Percentiles rank a stretch among this genome's conserved stretches.
Evolutionary conservation across 2,797 vertebrate species (phyloP).

Genomic region (Thamnophis elegans): DNA sequence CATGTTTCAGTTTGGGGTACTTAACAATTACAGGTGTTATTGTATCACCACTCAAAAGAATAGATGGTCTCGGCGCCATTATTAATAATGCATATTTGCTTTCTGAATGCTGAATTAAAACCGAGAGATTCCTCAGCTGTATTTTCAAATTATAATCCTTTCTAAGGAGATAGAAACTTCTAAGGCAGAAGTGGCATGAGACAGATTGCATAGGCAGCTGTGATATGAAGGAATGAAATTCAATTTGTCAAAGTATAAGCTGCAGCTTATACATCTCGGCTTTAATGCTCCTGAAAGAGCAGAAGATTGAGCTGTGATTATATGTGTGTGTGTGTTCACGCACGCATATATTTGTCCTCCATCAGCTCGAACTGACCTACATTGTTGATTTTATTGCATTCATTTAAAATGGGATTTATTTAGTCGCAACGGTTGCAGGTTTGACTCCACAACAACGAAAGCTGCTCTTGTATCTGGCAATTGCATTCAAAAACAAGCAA

Average conservation of each 20-base stretch:
- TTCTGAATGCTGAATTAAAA: constrained; percentile 38
- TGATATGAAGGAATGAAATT: constrained; percentile 60
- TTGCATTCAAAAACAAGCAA: not conserved
- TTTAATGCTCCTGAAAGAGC: not conserved
- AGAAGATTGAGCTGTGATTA: not conserved
- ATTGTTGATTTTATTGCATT: constrained; percentile 7
- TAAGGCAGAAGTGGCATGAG: constrained; percentile 37
- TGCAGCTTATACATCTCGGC: constrained; percentile 1
- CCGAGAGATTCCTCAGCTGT: constrained; percentile 40
- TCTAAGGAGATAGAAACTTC: constrained; percentile 54
- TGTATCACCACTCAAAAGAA: constrained; percentile 41
- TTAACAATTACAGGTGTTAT: constrained; percentile 38
- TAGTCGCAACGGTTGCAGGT: not conserved
- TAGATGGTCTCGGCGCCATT: constrained; percentile 29
- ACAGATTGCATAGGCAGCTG: constrained; percentile 52
- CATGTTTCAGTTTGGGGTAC: constrained; percentile 47
- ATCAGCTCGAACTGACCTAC: constrained; percentile 1
- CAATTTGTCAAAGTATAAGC: constrained; percentile 35
- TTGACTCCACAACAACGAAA: not conserved
- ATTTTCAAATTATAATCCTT: constrained; percentile 57
- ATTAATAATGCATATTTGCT: constrained; percentile 44
- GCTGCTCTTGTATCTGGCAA: not conserved
- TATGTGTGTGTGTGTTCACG: not conserved
- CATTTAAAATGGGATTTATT: not conserved
- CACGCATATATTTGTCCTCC: not conserved